Percentiles rank a stretch among this genome's conserved stretches.
These are phyloP conservation scores for Pollenia angustigena DNA, from an alignment of 2,888 invertebrate genomes.

Conservation along the genomic window DNA sequence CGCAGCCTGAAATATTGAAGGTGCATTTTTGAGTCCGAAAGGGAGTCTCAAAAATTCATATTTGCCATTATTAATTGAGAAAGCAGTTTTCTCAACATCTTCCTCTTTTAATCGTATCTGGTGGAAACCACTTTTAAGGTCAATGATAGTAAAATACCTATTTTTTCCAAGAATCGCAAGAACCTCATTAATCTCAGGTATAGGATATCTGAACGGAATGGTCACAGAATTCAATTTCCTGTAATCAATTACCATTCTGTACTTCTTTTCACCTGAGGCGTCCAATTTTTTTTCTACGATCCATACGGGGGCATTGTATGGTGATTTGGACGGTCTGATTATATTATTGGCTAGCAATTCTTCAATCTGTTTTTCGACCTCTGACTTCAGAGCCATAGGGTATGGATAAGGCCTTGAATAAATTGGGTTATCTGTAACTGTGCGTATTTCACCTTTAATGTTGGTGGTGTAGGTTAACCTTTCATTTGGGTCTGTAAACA, in stretches of 20 bases:
- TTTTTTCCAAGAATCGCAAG: not conserved
- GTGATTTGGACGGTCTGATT: constrained; percentile 29
- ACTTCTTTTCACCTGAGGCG: constrained; percentile 1
- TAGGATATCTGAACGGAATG: too few species aligned
- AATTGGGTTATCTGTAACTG: constrained; percentile 6
- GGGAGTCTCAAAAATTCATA: constrained; percentile 46
- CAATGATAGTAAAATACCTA: not conserved
- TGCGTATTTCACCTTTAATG: constrained; percentile 42
- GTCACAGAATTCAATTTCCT: constrained; percentile 24
- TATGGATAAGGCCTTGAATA: constrained; percentile 18
- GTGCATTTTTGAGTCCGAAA: constrained; percentile 58
- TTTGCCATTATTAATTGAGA: constrained; percentile 42
- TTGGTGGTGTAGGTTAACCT: constrained; percentile 43
- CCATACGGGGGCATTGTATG: constrained; percentile 38
- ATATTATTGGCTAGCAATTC: constrained; percentile 12
- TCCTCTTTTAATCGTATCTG: constrained; percentile 63
- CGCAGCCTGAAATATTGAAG: constrained; percentile 55
- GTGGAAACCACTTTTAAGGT: constrained; percentile 56
- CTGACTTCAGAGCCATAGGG: constrained; percentile 30
- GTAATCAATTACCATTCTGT: constrained; percentile 24
- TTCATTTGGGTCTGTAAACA: constrained; percentile 41
- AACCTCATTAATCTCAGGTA: too few species aligned
- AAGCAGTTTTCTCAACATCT: constrained; percentile 58
- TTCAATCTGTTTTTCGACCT: constrained; percentile 27
- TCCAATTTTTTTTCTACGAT: constrained; percentile 29